phyloP scores from a whole-genome alignment of 2,797 vertebrate species.

The Xiphorhynchus erythropygius region DNA sequence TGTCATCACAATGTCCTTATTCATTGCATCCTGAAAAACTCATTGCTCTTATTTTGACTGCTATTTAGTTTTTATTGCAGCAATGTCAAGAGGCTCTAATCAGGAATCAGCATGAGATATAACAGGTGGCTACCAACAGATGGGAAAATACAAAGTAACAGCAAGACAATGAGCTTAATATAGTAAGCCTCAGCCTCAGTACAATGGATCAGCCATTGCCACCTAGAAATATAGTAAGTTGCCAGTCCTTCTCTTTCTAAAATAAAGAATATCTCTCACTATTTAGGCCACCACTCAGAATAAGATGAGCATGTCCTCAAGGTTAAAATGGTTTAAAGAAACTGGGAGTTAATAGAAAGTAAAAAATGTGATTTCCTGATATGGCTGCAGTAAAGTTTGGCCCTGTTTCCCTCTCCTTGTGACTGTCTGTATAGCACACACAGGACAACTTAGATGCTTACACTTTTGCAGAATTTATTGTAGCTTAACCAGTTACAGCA shows the following conservation, averaged over 20 bases:
- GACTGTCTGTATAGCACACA: not conserved
- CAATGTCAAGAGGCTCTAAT: not conserved
- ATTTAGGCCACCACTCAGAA: not conserved
- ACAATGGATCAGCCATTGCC: not conserved
- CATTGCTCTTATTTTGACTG: not conserved
- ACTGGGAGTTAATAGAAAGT: not conserved
- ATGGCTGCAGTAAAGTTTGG: not conserved
- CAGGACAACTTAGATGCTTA: not conserved
- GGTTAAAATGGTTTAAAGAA: not conserved
- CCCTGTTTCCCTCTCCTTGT: not conserved
- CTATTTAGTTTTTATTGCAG: not conserved
- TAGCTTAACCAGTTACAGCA: not conserved
- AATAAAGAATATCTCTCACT: not conserved
- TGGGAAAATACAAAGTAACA: constrained; percentile 9
- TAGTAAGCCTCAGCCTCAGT: not conserved
- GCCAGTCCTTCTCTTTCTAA: not conserved
- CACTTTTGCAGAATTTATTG: not conserved
- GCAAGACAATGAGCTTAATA: not conserved
- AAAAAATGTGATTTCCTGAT: not conserved
- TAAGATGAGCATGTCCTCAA: not conserved
- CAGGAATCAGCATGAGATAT: not conserved
- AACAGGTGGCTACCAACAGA: constrained; percentile 50
- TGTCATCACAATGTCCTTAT: not conserved
- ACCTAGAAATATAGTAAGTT: not conserved
- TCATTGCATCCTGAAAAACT: not conserved